Conservation (phyloP, 1,140 invertebrate species). For the Odontomachus brunneus region DNA sequence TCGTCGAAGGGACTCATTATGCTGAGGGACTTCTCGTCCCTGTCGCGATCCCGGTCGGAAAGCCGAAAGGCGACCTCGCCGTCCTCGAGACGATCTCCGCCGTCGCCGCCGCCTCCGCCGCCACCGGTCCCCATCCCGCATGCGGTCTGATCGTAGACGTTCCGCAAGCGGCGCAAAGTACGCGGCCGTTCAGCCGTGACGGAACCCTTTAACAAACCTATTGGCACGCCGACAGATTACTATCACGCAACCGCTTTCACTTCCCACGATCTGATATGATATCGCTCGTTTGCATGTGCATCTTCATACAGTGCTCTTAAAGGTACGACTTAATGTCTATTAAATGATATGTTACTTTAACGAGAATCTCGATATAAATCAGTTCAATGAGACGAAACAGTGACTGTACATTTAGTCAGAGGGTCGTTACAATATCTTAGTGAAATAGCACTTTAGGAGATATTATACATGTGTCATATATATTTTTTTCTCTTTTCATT, state of each 20-base stretch:
- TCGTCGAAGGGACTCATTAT: slow-evolving; percentile 96
- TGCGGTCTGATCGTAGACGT: slow-evolving; percentile 84
- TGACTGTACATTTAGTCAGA: too few species aligned
- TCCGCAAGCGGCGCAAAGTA: slow-evolving; percentile 89
- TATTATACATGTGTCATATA: too few species aligned
- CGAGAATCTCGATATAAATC: too few species aligned
- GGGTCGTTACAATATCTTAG: background rate
- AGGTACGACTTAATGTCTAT: background rate
- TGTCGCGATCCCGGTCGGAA: slow-evolving; percentile 79
- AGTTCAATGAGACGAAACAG: too few species aligned
- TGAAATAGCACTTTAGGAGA: too few species aligned
- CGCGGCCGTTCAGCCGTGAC: slow-evolving; percentile 91
- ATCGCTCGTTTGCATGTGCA: slow-evolving; percentile 21
- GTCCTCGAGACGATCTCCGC: slow-evolving; percentile 81
- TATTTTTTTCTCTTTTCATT: too few species aligned
- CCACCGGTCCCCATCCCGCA: slow-evolving; percentile 81
- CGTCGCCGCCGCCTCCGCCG: slow-evolving; percentile 72
- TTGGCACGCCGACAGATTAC: slow-evolving; percentile 32
- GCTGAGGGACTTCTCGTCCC: slow-evolving; percentile 88
- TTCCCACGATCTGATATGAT: background rate
- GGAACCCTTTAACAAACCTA: slow-evolving; percentile 92
- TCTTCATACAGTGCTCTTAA: slow-evolving; percentile 1
- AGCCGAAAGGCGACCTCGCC: slow-evolving; percentile 73
- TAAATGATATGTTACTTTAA: too few species aligned
- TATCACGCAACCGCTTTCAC: slow-evolving; percentile 8